These are phyloP conservation scores for Dryas iulia DNA, from an alignment of 1,140 invertebrate species.

Conservation along the genomic window DNA sequence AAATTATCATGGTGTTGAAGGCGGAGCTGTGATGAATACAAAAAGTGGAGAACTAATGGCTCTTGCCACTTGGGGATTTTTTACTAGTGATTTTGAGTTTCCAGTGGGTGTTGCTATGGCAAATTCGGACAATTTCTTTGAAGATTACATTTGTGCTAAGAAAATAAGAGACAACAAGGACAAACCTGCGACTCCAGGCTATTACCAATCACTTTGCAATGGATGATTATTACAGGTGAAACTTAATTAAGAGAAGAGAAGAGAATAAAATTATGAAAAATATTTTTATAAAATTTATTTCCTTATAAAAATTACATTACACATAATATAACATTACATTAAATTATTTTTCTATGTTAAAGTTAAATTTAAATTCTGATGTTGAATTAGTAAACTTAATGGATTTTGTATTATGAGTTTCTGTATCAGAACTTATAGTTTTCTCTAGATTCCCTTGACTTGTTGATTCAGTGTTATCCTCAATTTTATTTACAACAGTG, in stretches of 20 bases:
- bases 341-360: slow-evolving; percentile 49
- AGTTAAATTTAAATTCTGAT: slow-evolving; percentile 72
- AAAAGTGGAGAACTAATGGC: slow-evolving; percentile 45
- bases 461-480: slow-evolving; percentile 32
- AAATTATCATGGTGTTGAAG: slow-evolving; percentile 47
- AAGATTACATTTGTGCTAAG: slow-evolving; percentile 45
- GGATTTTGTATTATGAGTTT: slow-evolving; percentile 25
- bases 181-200: slow-evolving; percentile 7
- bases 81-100: slow-evolving; percentile 34
- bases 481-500: slow-evolving; percentile 22
- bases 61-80: slow-evolving; percentile 52
- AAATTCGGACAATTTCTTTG: slow-evolving; percentile 47
- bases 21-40: slow-evolving; percentile 41
- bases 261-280: slow-evolving; percentile 6
- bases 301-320: slow-evolving; percentile 15
- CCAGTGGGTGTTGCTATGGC: slow-evolving; percentile 54
- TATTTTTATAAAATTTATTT: slow-evolving; percentile 18
- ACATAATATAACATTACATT: slow-evolving; percentile 3
- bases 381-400: slow-evolving; percentile 48
- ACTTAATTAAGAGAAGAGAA: not conserved
- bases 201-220: slow-evolving; percentile 48
- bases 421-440: slow-evolving; percentile 31
- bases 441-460: slow-evolving; percentile 31
- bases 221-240: no score
- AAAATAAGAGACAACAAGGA: slow-evolving; percentile 40